phyloP scores from a whole-genome alignment of 1,140 invertebrate species.

The Saccostrea echinata region DNA sequence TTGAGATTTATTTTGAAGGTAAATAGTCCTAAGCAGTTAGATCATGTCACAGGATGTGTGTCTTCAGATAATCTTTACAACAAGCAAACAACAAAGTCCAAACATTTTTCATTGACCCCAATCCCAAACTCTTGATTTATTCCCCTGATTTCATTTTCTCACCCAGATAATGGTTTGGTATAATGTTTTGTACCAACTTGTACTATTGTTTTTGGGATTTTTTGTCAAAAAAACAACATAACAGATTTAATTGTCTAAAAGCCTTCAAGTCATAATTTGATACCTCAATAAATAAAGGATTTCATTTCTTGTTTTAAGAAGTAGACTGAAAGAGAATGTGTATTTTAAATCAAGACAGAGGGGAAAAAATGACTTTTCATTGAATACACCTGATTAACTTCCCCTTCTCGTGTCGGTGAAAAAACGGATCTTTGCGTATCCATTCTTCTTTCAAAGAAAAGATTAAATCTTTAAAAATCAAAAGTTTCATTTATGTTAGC shows the following conservation, averaged over 20 bases:
- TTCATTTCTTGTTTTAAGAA: not conserved
- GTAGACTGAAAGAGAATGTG: slow-evolving; percentile 14
- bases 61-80: slow-evolving; percentile 39
- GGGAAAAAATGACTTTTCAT: not conserved
- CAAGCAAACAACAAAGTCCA: slow-evolving; percentile 19
- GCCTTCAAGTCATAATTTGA: slow-evolving; percentile 32
- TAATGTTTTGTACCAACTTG: slow-evolving; percentile 2
- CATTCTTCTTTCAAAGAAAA: slow-evolving; percentile 2
- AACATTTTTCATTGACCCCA: slow-evolving; percentile 33
- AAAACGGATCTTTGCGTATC: not conserved
- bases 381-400: slow-evolving; percentile 5
- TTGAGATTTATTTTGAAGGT: slow-evolving; percentile 2
- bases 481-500: slow-evolving; percentile 18
- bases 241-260: slow-evolving; percentile 12
- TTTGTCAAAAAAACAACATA: not conserved
- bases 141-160: not conserved
- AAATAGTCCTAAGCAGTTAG: slow-evolving; percentile 14
- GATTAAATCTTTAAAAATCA: slow-evolving; percentile 36
- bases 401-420: not conserved
- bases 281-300: slow-evolving; percentile 24
- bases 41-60: slow-evolving; percentile 36
- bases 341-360: slow-evolving; percentile 19
- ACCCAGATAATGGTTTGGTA: not conserved
- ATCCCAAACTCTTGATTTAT: not conserved
- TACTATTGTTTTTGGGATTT: slow-evolving; percentile 27